These are phyloP conservation scores for Mellivora capensis DNA, from an alignment of 2,113 vertebrate genomes.

Conservation along the genomic window DNA sequence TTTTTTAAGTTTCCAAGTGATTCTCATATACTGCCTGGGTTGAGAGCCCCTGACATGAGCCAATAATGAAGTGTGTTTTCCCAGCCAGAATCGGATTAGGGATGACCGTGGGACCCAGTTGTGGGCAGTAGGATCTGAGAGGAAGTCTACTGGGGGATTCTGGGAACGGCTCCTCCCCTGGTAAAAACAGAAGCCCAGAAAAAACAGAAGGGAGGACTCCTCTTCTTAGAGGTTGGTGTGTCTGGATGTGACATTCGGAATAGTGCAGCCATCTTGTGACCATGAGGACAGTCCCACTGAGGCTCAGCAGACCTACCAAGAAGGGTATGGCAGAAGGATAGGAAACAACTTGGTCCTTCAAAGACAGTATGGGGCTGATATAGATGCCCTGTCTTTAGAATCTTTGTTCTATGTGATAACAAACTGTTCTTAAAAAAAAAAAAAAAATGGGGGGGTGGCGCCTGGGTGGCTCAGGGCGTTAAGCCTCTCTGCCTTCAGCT, in stretches of 20 bases:
- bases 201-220: neutral
- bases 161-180: neutral
- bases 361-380: neutral
- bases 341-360: too few relatives aligned
- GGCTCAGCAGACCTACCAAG: neutral
- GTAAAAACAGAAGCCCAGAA: neutral
- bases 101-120: accelerated
- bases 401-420: neutral
- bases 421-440: neutral
- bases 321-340: neutral
- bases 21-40: neutral
- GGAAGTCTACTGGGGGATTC: neutral
- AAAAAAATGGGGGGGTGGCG: too few relatives aligned
- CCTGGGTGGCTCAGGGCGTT: too few relatives aligned
- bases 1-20: neutral
- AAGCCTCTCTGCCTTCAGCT: too few relatives aligned
- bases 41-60: neutral
- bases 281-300: neutral
- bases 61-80: neutral
- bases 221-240: neutral
- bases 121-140: neutral
- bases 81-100: neutral
- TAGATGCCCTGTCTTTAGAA: neutral
- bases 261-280: neutral
- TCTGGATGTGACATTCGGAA: neutral